Base-by-base conservation (phyloP, 2,888 invertebrate genomes). In the Matsumyia berberina region DNA sequence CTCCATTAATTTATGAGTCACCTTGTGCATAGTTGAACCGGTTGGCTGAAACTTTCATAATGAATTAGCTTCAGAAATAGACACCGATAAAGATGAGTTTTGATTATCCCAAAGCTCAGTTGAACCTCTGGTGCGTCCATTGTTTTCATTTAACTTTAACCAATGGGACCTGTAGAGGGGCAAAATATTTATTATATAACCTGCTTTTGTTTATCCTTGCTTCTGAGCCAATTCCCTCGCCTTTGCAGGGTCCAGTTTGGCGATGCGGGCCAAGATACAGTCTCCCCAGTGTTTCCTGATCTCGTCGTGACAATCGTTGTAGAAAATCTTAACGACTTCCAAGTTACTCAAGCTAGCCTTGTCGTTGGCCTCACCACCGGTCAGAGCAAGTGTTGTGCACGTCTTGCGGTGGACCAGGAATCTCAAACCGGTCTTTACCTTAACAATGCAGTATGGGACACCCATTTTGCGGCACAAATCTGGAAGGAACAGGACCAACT, bases 391-490 rank as follows among this genome's bases (percentile, higher is more conserved):
- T 88, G 96, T 94, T 0, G 98, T 95, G 93, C 97, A 97, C 0
- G 99, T 99, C 93, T 99, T 99, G 90, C 99, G 95, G 90, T 97
- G 96, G 0, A 99, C 99, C 76, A 99, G 95, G 87, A 96, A 95
- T 89, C 99, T 99, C 78, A 99, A 93, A 86, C 99, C 95, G 44
- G 99, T 97, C 93, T 99, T 99, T 90, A 98, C 98, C 93, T 99
- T 99, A 29, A 99, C 96, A 88, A 99, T 99, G 92, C 99, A 99
- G 93, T 99, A 99, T 15, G 99, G 99, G n/a, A 99, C 98, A 80
- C 98, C 99, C 99, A 99, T 99, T 93, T 99, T 99, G 89, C 99
- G 96, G 94, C 99, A 99, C 87, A 99, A 94, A 33, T 99, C 98
- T 46, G 99, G 99, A 90, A 99, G 93, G 94, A 98, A 99, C 42